Base-by-base conservation (phyloP, 2,113 vertebrate genomes). In the Eulemur rufifrons region DNA sequence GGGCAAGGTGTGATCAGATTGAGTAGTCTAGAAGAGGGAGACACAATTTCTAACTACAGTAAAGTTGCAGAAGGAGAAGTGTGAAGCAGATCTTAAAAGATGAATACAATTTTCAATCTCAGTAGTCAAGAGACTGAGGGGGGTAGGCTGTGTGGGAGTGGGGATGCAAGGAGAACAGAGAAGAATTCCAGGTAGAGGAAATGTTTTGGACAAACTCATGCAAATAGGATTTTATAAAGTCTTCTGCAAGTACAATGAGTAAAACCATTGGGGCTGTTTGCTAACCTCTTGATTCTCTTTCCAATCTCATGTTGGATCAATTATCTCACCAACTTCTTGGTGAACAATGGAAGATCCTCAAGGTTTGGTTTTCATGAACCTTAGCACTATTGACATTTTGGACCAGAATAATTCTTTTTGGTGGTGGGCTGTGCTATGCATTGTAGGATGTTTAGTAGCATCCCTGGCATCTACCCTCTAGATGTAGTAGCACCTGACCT, bases 281-380 rank as follows among this genome's bases (percentile, higher is more conserved):
- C 11, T 47, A 42, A 50, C 6, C 59, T 86, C 68, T 74, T 82
- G 39, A 86, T 69, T 47, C 21, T 63, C 39, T 66, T 82, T 39
- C 52, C 80, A 71, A 0, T 52, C 39, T 95, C 59, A 34, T 59
- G 6, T 32, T 47, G n/a, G 8, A 64, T 84, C 20, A 85, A 90
- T 39, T 47, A 61, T 15, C 45, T 82, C 69, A 66, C 6, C 68
- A 94, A 34, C 27, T 77, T 92, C 68, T 66, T 86, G 50, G 47
- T 61, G 83, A 86, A 74, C n/a, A 68, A 66, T 78, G 39, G 29
- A 77, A 86, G 68, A 83, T 21, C 6, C 37, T 34, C 82, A 50
- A 47, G 78, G 73, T 71, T 95, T 95, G 37, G 13, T n/a, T 84
- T 89, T 76, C 56, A 73, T 47, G 86, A 95, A 39, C 29, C 39